Evolutionary conservation across 2,888 invertebrate genomes (phyloP), one percentile per base, ranked within the genome.

Genomic region (Drosophila ochracea): DNA sequence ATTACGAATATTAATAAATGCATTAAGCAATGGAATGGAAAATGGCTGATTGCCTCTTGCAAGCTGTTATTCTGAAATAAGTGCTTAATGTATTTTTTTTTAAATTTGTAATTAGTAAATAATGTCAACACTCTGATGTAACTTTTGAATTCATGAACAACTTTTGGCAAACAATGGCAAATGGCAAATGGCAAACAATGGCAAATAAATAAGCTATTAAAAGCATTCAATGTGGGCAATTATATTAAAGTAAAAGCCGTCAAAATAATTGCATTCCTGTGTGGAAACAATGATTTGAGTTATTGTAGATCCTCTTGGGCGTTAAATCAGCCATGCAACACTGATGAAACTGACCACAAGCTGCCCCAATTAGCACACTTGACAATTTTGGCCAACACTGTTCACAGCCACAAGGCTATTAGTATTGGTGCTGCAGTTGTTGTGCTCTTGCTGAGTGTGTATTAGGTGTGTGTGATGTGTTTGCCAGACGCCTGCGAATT

Each of bases 401-500:
- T 16, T 57, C 25, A 11, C 55, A 50, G 35, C 63, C 67, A 63
- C 55, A 63, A 54, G n/a, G 13, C 50, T 53, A 5, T 31, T 39
- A 30, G 52, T 52, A 53, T 58, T 58, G 41, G 35, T 43, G 52
- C 28, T 33, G 28, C n/a, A 21, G 41, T 21, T 41, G 52, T 37
- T 55, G 54, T 55, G 30, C 3, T 31, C 16, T 59, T 13, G 16
- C 47, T 4, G 47, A 25, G 47, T 47, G 47, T 47, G 9, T 47
- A 9, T 25, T 50, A n/a, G 5, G n/a, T 31, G 52, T 59, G 37
- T 50, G 60, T 52, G 31, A 33, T 61, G 67, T 58, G 53, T 63
- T 78, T 57, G 76, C 76, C 81, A 85, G 85, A 85, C 87, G 72
- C 71, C 81, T 75, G 83, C 80, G 83, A 89, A 89, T 89, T 85